Base-by-base conservation (phyloP, 2,797 vertebrate species). In the Adelosebastes latens region DNA sequence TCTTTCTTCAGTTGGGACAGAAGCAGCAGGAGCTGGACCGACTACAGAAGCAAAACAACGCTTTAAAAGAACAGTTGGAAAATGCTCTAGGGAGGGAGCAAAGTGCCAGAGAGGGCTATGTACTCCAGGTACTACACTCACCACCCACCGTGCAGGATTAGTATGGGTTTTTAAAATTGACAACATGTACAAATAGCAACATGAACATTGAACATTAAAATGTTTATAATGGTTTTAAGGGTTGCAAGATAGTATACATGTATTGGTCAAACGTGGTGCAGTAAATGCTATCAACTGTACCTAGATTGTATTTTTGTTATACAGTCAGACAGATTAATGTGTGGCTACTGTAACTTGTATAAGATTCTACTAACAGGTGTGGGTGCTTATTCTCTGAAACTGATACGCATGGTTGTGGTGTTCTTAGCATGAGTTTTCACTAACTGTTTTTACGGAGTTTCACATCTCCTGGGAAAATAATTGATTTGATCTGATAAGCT, bases 91-190 rank as follows among this genome's bases (percentile, higher is more conserved):
- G 97, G 78, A 96, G 97, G 79, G 97, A 99, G 83, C 98, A 97
- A 58, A 98, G 88, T 1, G 98, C 98, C 83, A 95, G 98, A 85
- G 97, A 98, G 84, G 99, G 99, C 91, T 99, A 99, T 24, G 95
- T 99, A 49, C 94, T 98, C 83, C 99, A 99, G 97, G 98, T 99
- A 97, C 71, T 27, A 53, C 52, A 80, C 65, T 78, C 64, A 73
- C 42, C n/a, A 58, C 14, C 31, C 63, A 65, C 32, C 11, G 32
- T 3, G 27, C 39, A 72, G 72, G 53, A 74, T 66, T 55, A 52
- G 4, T 39, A 7, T 18, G 6, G 3, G 13, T 56, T 75, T 55
- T 53, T 34, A 31, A 62, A 80, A 13, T 18, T 7, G 12, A 77
- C 11, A 18, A 77, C 9, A n/a, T 22, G 5, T 36, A 64, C 24